These are phyloP conservation scores for Peromyscus polionotus DNA, from an alignment of 2,113 vertebrate species.

Conservation along the genomic window DNA sequence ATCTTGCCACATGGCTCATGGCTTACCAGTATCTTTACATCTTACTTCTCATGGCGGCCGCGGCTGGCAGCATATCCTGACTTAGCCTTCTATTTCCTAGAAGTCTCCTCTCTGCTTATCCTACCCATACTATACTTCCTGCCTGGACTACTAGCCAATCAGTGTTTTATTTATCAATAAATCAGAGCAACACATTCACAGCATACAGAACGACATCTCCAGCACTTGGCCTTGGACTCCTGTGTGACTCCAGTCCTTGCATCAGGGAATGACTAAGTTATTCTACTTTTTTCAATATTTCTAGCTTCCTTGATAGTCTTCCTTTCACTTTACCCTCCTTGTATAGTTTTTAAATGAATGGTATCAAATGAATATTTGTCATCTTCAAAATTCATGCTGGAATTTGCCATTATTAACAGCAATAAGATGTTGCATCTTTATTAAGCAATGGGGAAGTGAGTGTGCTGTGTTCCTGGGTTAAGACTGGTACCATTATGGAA, in stretches of 20 bases:
- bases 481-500: neutral
- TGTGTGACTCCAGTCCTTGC: neutral
- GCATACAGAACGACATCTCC: too few relatives aligned
- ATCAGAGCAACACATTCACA: too few relatives aligned
- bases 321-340: neutral
- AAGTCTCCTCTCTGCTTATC: too few relatives aligned
- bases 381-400: neutral
- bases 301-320: neutral
- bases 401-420: neutral
- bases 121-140: too few relatives aligned
- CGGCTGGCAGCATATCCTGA: too few relatives aligned
- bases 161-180: too few relatives aligned
- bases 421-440: neutral
- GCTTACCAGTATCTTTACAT: too few relatives aligned
- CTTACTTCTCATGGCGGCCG: too few relatives aligned
- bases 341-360: neutral
- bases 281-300: neutral
- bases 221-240: neutral
- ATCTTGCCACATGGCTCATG: too few relatives aligned
- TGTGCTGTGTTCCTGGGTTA: accelerated
- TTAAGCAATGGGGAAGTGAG: neutral
- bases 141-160: too few relatives aligned
- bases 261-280: neutral
- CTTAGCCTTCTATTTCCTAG: too few relatives aligned
- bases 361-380: neutral